Conservation (phyloP, 2,113 vertebrate species). For the Colistium nudipinnis region DNA sequence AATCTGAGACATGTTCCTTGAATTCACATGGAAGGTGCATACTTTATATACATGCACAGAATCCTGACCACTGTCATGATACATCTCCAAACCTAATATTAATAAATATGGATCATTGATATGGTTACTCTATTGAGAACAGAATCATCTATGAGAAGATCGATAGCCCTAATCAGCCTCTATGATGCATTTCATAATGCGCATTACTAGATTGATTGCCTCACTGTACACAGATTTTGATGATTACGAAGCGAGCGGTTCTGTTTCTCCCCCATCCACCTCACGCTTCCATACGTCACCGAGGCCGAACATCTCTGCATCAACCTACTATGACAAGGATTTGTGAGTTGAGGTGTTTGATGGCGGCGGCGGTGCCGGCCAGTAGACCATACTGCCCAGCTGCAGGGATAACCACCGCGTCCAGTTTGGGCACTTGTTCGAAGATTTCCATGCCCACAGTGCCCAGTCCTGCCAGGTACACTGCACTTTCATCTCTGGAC, state of each 20-base stretch:
- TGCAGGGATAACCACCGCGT: conserved; percentile 88
- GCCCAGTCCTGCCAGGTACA: conserved; percentile 89
- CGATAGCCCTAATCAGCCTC: background rate
- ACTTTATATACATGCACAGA: no score
- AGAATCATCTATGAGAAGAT: background rate
- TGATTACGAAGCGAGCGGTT: background rate
- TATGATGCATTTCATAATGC: background rate
- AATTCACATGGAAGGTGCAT: no score
- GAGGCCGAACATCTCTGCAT: background rate
- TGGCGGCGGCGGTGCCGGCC: conserved; percentile 85
- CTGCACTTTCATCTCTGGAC: conserved; percentile 83
- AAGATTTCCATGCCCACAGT: conserved; percentile 90
- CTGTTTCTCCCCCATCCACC: conserved; percentile 1
- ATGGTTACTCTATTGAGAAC: background rate
- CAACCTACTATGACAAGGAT: conserved; percentile 88
- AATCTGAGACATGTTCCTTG: no score
- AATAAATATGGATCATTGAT: background rate
- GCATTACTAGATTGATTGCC: background rate
- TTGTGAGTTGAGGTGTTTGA: conserved; percentile 88
- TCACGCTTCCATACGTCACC: background rate
- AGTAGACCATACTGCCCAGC: conserved; percentile 87
- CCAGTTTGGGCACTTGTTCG: conserved; percentile 89
- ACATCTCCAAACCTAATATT: background rate
- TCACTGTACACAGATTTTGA: background rate
- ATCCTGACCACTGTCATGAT: no score